phyloP scores from a whole-genome alignment of 2,888 invertebrate genomes.

The Drosophila longiperda region DNA sequence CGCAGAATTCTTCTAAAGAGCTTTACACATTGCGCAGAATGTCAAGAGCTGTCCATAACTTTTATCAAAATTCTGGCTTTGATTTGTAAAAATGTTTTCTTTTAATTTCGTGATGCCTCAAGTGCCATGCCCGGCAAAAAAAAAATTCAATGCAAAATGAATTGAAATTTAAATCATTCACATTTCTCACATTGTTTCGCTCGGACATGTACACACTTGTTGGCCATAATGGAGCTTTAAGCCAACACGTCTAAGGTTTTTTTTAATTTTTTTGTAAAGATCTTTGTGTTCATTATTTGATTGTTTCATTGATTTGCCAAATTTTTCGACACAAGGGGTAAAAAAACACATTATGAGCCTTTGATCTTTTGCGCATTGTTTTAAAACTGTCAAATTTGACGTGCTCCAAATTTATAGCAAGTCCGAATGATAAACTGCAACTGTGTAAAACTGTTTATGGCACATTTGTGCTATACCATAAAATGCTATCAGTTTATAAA shows the following conservation, averaged over 20 bases:
- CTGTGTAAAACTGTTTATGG: not conserved
- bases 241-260: constrained; percentile 49
- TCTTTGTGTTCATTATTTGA: constrained; percentile 49
- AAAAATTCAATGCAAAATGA: constrained; percentile 24
- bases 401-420: constrained; percentile 11
- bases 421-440: not conserved
- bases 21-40: constrained; percentile 3
- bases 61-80: constrained; percentile 37
- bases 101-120: constrained; percentile 59
- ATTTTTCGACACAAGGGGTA: constrained; percentile 52
- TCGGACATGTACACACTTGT: constrained; percentile 40
- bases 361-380: constrained; percentile 55
- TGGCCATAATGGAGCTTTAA: constrained; percentile 26
- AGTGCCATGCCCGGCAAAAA: constrained; percentile 48
- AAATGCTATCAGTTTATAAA: not conserved
- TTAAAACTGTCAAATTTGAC: constrained; percentile 6
- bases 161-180: constrained; percentile 42
- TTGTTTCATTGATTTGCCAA: constrained; percentile 60
- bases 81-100: constrained; percentile 72
- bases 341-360: constrained; percentile 55
- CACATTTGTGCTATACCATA: not conserved
- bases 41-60: constrained; percentile 45
- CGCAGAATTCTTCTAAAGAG: constrained; percentile 16
- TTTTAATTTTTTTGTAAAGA: constrained; percentile 38
- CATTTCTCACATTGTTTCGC: constrained; percentile 26